Evolutionary conservation across 1,140 invertebrate genomes (phyloP).

Genomic region (Leucophenga varia): DNA sequence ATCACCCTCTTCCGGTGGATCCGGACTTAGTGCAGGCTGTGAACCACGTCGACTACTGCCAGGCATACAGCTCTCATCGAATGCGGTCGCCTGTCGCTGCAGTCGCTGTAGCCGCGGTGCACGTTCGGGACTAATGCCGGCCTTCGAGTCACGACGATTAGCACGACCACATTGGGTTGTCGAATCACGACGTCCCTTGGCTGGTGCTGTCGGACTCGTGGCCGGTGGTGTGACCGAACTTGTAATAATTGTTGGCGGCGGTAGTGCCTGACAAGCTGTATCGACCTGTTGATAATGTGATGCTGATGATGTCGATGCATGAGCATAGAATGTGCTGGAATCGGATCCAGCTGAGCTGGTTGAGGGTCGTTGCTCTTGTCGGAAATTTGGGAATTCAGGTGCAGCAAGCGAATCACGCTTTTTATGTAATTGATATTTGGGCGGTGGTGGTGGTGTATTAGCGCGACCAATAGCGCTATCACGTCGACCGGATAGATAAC

Average conservation of each 20-base stretch:
- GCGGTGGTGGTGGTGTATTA: conserved; percentile 61
- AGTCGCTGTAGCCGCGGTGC: conserved; percentile 70
- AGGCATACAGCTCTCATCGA: conserved; percentile 78
- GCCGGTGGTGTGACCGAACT: conserved; percentile 78
- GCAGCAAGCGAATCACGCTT: conserved; percentile 65
- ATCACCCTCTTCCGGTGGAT: conserved; percentile 61
- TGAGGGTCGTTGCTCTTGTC: conserved; percentile 72
- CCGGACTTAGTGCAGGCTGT: conserved; percentile 79
- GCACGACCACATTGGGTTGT: conserved; percentile 75
- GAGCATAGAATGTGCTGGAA: conserved; percentile 51
- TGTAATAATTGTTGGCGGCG: conserved; percentile 77
- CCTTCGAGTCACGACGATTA: conserved; percentile 68
- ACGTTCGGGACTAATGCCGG: conserved; percentile 67
- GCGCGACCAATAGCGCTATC: conserved; percentile 62
- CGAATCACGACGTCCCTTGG: conserved; percentile 75
- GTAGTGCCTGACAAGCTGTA: conserved; percentile 64
- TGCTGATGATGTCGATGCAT: conserved; percentile 51
- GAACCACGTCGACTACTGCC: conserved; percentile 72
- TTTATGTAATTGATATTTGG: conserved; percentile 65
- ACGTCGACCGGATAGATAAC: conserved; percentile 62
- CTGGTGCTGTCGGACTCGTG: conserved; percentile 67
- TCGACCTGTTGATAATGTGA: conserved; percentile 57
- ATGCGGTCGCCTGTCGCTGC: conserved; percentile 82
- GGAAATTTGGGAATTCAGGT: conserved; percentile 58
- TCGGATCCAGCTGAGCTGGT: conserved; percentile 76